These are phyloP conservation scores for Rhagoletis pomonella DNA, from an alignment of 1,140 invertebrate species.

Conservation along the genomic window DNA sequence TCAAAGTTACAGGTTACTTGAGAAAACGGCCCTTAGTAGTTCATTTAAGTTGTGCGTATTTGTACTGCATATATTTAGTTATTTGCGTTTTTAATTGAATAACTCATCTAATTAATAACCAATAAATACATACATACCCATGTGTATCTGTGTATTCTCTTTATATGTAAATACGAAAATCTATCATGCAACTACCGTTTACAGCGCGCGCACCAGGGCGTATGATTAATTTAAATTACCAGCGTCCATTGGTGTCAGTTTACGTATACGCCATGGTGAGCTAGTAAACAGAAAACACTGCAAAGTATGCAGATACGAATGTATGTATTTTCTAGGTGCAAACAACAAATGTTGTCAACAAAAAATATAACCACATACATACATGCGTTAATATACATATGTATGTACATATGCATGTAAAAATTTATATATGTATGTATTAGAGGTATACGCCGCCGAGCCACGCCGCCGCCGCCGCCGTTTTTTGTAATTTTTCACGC, in stretches of 20 bases:
- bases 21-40: too few relatives aligned
- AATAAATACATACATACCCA: not conserved
- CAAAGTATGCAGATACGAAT: not conserved
- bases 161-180: not conserved
- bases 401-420: not conserved
- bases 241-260: not conserved
- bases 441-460: too few relatives aligned
- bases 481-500: too few relatives aligned
- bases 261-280: conserved; percentile 35
- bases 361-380: not conserved
- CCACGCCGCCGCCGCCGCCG: too few relatives aligned
- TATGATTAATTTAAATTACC: conserved; percentile 4
- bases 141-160: not conserved
- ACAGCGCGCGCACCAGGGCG: not conserved
- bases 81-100: too few relatives aligned
- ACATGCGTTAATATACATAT: not conserved
- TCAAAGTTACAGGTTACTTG: too few relatives aligned
- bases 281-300: not conserved
- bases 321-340: too few relatives aligned
- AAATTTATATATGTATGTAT: not conserved
- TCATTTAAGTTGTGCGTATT: too few relatives aligned
- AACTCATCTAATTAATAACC: too few relatives aligned
- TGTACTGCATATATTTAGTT: too few relatives aligned
- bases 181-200: not conserved
- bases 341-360: not conserved